These are phyloP conservation scores for Drosophila subobscura DNA, from an alignment of 1,140 invertebrate species.

Conservation along the genomic window DNA sequence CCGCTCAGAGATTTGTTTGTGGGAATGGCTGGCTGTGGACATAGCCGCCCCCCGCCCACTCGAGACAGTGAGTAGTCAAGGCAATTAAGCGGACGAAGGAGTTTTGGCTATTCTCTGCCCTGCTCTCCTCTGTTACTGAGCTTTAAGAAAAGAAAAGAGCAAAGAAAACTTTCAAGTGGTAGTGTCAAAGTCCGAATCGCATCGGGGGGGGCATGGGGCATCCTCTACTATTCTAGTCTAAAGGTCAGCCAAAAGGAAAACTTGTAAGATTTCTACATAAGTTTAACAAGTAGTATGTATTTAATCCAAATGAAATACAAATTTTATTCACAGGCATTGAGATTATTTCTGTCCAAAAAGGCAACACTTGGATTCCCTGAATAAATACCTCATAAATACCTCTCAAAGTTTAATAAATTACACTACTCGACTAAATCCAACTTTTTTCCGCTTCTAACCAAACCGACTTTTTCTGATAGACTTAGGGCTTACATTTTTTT, in stretches of 20 bases:
- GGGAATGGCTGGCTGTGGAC: constrained; percentile 16
- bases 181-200: not conserved
- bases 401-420: too few species aligned
- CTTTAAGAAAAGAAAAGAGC: constrained; percentile 23
- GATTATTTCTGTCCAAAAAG: too few species aligned
- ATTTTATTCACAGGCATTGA: too few species aligned
- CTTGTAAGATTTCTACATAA: too few species aligned
- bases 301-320: too few species aligned
- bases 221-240: constrained; percentile 7
- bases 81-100: constrained; percentile 61
- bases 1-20: constrained; percentile 24
- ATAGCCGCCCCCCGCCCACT: not conserved
- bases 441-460: too few species aligned
- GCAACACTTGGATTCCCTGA: too few species aligned
- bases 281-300: too few species aligned
- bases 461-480: too few species aligned
- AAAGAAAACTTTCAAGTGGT: constrained; percentile 55
- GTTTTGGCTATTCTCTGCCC: not conserved
- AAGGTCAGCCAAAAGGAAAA: constrained; percentile 34
- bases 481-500: too few species aligned
- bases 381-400: too few species aligned
- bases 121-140: constrained; percentile 3
- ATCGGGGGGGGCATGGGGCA: constrained; percentile 1
- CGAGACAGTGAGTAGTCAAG: constrained; percentile 46
- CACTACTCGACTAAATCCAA: too few species aligned